These are phyloP conservation scores for Parotocinclus haroldoi DNA, from an alignment of 2,797 vertebrate genomes.

Conservation along the genomic window DNA sequence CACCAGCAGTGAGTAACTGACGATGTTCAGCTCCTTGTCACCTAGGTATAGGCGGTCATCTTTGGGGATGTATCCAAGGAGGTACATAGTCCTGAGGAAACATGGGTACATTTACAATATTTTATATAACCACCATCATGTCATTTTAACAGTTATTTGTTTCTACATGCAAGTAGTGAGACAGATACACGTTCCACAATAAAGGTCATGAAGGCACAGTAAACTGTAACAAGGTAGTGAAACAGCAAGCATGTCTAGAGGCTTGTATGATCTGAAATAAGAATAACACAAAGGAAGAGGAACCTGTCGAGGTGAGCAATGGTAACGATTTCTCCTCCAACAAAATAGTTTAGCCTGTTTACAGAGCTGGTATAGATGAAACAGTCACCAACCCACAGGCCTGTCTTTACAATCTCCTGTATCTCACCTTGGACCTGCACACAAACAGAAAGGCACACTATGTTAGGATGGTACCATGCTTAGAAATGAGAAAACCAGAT, in stretches of 20 bases:
- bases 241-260: too few species aligned
- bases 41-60: conserved; percentile 96
- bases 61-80: conserved; percentile 97
- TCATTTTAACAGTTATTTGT: too few species aligned
- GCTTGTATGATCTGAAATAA: too few species aligned
- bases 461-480: too few species aligned
- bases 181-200: too few species aligned
- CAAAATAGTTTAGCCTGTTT: conserved; percentile 97
- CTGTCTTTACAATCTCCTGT: conserved; percentile 97
- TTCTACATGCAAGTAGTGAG: too few species aligned
- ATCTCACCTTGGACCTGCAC: conserved; percentile 94
- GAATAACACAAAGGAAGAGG: neutral
- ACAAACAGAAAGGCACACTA: neutral
- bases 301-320: conserved; percentile 98
- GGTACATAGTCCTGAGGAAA: conserved; percentile 89
- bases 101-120: neutral
- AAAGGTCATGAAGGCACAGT: too few species aligned
- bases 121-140: neutral
- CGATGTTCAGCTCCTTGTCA: conserved; percentile 97
- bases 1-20: conserved; percentile 93
- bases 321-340: conserved; percentile 98
- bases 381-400: conserved; percentile 97
- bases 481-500: too few species aligned
- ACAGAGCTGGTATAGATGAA: conserved; percentile 99
- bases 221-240: too few species aligned